Conservation (phyloP, 1,140 invertebrate genomes). For the Ectropis grisescens region DNA sequence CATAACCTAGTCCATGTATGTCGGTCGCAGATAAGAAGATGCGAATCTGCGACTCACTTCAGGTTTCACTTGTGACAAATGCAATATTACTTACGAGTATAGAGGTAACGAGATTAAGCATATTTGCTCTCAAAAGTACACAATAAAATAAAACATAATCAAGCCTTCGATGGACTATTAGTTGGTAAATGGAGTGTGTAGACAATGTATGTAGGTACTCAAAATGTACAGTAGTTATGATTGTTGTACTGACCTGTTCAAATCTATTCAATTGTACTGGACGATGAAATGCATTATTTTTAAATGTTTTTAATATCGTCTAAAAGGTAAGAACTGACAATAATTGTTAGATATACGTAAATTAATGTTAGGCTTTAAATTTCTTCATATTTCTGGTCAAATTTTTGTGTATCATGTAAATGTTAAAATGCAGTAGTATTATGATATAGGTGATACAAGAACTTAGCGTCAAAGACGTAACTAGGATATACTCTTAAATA, state of each 20-base stretch:
- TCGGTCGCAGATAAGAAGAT: conserved; percentile 30
- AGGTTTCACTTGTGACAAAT: not conserved
- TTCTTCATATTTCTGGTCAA: not conserved
- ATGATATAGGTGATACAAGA: not conserved
- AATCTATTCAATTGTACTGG: not conserved
- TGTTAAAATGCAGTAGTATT: not conserved
- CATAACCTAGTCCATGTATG: conserved; percentile 79
- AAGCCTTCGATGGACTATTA: conserved; percentile 45
- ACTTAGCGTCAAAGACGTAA: not conserved
- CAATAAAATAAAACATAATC: conserved; percentile 26
- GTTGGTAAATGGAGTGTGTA: not conserved
- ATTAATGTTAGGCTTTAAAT: conserved; percentile 18
- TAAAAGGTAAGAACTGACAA: conserved; percentile 66
- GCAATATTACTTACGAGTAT: not conserved
- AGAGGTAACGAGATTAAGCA: not conserved
- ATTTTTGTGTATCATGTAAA: not conserved
- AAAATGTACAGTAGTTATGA: conserved; percentile 18
- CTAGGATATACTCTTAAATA: too few species aligned
- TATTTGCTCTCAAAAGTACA: conserved; percentile 7
- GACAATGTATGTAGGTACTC: conserved; percentile 4
- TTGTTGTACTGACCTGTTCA: too few species aligned
- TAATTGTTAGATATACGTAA: conserved; percentile 45
- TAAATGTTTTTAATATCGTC: conserved; percentile 24
- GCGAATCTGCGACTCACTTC: conserved; percentile 17
- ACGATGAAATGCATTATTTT: conserved; percentile 18